Evolutionary conservation across 2,797 vertebrate species (phyloP).

Genomic region (Pseudotriccus pelzelni): DNA sequence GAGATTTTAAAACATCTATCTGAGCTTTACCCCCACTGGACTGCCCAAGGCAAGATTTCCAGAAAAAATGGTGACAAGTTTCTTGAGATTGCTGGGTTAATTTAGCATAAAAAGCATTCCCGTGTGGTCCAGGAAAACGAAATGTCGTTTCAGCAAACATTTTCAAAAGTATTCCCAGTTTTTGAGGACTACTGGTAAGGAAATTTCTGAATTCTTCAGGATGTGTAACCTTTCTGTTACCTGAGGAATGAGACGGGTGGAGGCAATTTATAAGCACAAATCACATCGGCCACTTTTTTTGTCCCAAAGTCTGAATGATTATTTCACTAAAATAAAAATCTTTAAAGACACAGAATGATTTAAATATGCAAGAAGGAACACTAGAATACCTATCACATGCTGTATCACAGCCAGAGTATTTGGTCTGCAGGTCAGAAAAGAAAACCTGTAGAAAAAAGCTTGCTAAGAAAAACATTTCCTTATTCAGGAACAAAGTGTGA

Average conservation of each 20-base stretch:
- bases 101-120: background rate
- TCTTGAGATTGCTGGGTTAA: background rate
- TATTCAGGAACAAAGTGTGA: background rate
- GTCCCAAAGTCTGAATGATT: fast-evolving
- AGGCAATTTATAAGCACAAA: background rate
- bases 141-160: background rate
- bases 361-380: background rate
- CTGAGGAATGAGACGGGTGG: background rate
- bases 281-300: fast-evolving
- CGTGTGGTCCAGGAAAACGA: background rate
- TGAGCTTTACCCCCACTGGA: background rate
- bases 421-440: background rate
- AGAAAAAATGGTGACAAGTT: background rate
- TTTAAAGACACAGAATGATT: background rate
- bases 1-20: background rate
- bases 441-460: background rate
- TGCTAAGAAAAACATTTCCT: background rate
- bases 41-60: background rate
- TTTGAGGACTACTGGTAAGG: background rate
- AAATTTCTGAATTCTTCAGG: background rate
- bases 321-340: background rate
- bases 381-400: background rate
- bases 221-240: background rate
- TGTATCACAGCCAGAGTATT: background rate
- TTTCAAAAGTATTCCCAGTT: background rate